Evolutionary conservation across 2,797 vertebrate genomes (phyloP).

Genomic region (Microchirus variegatus): DNA sequence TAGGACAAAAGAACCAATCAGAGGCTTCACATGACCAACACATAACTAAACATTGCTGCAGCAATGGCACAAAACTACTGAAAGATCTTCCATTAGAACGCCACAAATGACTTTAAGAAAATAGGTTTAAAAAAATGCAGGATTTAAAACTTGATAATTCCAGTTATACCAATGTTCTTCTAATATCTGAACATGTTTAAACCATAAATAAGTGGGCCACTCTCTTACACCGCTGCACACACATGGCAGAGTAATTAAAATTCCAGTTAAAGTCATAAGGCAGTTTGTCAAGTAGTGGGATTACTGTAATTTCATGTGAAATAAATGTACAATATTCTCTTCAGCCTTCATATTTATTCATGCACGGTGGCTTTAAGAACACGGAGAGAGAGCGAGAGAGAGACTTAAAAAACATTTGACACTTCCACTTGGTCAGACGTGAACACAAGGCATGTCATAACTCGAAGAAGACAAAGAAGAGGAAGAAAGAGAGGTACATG

Average conservation of each 20-base stretch:
- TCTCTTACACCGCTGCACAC: conserved; percentile 1
- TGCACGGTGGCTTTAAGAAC: conserved; percentile 16
- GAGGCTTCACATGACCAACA: no score
- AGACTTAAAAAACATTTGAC: conserved; percentile 27
- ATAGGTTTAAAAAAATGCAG: no score
- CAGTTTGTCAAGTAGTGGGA: conserved; percentile 34
- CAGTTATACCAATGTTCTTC: neutral
- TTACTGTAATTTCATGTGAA: conserved; percentile 42
- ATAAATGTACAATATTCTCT: conserved; percentile 32
- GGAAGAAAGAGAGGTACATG: conserved; percentile 32
- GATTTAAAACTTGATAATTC: no score
- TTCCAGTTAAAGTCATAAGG: conserved; percentile 7
- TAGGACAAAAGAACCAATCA: no score
- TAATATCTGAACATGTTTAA: conserved; percentile 4
- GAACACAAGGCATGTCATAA: conserved; percentile 50
- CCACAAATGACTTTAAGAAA: no score
- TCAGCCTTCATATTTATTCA: conserved; percentile 42
- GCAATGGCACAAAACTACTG: no score
- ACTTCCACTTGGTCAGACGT: conserved; percentile 48
- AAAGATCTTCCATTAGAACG: no score
- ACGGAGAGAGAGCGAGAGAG: conserved; percentile 2
- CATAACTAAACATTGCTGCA: no score
- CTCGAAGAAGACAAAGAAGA: conserved; percentile 14
- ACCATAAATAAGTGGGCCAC: neutral
- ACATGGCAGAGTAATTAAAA: conserved; percentile 4